Evolutionary conservation across 35 echinoderm and acorn worm species (phyloP).

Genomic region (Patiria miniata): DNA sequence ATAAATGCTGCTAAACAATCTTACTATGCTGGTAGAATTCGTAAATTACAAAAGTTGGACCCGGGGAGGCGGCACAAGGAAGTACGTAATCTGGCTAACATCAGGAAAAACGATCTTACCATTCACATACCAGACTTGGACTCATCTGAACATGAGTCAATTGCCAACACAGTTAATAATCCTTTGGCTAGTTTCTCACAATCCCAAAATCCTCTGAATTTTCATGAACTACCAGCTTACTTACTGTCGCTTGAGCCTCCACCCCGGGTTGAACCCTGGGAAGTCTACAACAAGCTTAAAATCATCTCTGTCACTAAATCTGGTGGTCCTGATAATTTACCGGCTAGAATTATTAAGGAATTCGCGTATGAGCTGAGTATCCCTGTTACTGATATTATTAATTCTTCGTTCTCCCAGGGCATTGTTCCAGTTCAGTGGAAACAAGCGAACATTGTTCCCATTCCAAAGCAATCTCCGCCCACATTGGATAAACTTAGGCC

Average conservation of each 20-base stretch:
- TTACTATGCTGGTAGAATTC: slow-evolving; percentile 6
- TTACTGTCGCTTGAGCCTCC: neutral
- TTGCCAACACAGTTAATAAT: neutral
- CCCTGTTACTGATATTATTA: slow-evolving; percentile 6
- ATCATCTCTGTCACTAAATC: neutral
- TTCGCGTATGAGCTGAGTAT: neutral
- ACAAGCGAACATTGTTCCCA: neutral
- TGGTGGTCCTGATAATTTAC: slow-evolving; percentile 3
- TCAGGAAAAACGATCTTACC: neutral
- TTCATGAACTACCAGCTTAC: slow-evolving; percentile 4
- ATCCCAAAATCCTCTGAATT: neutral
- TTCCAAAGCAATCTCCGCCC: neutral
- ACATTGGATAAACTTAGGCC: slow-evolving; percentile 26
- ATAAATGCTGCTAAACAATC: neutral
- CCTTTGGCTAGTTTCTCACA: neutral
- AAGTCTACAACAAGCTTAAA: neutral
- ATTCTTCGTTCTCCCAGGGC: neutral
- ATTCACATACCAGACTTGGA: neutral
- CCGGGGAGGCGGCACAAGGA: slow-evolving; percentile 8
- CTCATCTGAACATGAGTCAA: neutral
- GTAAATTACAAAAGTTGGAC: slow-evolving; percentile 11
- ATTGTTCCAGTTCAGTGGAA: slow-evolving; percentile 14
- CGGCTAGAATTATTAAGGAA: neutral
- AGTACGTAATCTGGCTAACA: neutral
- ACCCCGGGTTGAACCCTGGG: neutral